Conservation (phyloP, 37 sponge, comb jelly and placozoan species). For the Lycopodina hypogea region DNA sequence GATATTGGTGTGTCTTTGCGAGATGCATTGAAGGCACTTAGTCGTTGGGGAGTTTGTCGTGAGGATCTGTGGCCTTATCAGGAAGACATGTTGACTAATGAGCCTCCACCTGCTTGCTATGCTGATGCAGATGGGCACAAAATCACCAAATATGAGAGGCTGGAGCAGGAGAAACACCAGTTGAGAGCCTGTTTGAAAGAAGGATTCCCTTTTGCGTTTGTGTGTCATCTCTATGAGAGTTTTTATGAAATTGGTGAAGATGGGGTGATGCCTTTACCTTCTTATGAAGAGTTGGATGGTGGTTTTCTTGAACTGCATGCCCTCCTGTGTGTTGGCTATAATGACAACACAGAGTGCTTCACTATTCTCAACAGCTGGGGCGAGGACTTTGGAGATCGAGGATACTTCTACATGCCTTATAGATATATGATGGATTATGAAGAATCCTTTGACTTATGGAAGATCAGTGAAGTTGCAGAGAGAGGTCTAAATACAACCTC, state of each 20-base stretch:
- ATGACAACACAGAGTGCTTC: not conserved
- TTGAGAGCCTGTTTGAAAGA: slow-evolving; percentile 15
- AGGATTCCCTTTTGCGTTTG: slow-evolving; percentile 6
- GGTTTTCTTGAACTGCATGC: not conserved
- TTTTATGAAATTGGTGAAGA: not conserved
- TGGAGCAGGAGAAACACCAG: not conserved
- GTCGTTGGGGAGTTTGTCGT: slow-evolving; percentile 4
- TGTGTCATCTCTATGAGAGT: not conserved
- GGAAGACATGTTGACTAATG: not conserved
- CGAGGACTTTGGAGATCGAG: not conserved
- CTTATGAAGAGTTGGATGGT: not conserved
- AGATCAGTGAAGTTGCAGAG: not conserved
- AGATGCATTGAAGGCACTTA: slow-evolving; percentile 2
- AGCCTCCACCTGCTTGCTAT: not conserved
- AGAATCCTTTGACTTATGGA: slow-evolving; percentile 16
- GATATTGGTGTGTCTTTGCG: slow-evolving; percentile 18
- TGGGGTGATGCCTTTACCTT: slow-evolving; percentile 3
- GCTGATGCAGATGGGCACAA: slow-evolving; percentile 4
- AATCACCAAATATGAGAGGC: slow-evolving; percentile 10
- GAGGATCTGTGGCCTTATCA: slow-evolving; percentile 8
- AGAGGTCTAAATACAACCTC: no score
- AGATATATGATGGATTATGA: not conserved
- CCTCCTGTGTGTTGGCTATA: slow-evolving; percentile 13
- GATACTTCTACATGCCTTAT: slow-evolving; percentile 29
- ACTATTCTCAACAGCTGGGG: slow-evolving; percentile 25